Evolutionary conservation across 2,888 invertebrate species (phyloP), one percentile per base, ranked within the genome.

Genomic region (Leptinotarsa haldemani): DNA sequence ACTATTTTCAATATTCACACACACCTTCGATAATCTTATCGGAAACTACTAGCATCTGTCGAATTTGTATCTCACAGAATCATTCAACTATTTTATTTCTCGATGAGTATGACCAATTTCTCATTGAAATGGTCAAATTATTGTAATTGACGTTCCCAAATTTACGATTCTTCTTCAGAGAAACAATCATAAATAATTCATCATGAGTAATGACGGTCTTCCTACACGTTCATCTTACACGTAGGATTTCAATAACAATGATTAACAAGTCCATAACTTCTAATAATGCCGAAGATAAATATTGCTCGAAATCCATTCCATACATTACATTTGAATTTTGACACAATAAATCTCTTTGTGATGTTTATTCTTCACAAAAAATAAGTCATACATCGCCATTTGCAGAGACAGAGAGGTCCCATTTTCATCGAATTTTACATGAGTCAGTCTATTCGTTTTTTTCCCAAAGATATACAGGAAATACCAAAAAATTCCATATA

Each of bases 151-250:
- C 68, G 40, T 56, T 56, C 68, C 68, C 68, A 56, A 68, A 56
- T 56, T 40, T 18, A 61, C 40, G 61, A 61, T 61, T 56, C 56
- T 68, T 40, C 56, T 68, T 68, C 46, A n/a, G 46, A 71, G 68
- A 71, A 71, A 71, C 71, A 74, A 30, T 69, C 71, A 69, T 74
- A 71, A 68, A 74, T 74, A 74, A 74, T 71, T 74, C 71, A 65
- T 13, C 15, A 20, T 68, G 58, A 65, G 65, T 71, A 74, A 74
- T 74, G 69, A 65, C 50, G 25, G 65, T 67, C 74, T 69, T 65
- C 74, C 74, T 71, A 74, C 74, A 61, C 69, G 22, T 47, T 15
- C 25, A 68, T 56, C 68, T 46, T 20, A 25, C 46, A 56, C 46
- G 68, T 68, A 68, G 68, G 56, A 56, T 68, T 68, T 68, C 56